Evolutionary conservation across 2,888 invertebrate species (phyloP).

Genomic region (Tenthredo scrophulariae): DNA sequence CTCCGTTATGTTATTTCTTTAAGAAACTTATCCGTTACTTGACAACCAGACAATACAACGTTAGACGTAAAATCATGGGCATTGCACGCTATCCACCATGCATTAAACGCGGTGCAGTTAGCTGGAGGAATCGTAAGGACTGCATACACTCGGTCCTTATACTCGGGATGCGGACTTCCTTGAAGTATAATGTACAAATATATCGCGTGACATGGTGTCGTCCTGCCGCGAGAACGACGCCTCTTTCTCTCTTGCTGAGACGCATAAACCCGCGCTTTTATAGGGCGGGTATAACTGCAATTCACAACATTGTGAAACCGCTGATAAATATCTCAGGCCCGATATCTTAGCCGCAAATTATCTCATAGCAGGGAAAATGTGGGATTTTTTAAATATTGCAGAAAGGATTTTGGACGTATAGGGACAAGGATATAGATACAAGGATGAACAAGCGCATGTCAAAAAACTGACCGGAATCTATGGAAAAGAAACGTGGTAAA

Average conservation of each 20-base stretch:
- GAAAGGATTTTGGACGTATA: neutral
- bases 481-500: conserved; percentile 61
- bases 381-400: neutral
- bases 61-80: neutral
- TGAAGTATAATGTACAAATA: conserved; percentile 26
- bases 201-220: conserved; percentile 30
- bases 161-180: neutral
- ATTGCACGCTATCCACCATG: neutral
- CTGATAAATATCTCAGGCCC: neutral
- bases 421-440: too few species aligned
- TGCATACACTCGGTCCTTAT: neutral
- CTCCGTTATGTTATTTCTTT: conserved; percentile 71
- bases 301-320: conserved; percentile 73
- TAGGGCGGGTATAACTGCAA: conserved; percentile 73
- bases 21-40: conserved; percentile 67
- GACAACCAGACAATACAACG: conserved; percentile 61
- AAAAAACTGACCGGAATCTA: too few species aligned
- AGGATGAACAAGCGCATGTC: neutral
- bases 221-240: neutral
- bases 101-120: conserved; percentile 24
- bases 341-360: conserved; percentile 30
- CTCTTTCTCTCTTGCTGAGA: neutral
- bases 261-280: conserved; percentile 75
- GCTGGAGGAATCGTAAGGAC: conserved; percentile 16
- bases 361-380: neutral